Evolutionary conservation across 2,113 vertebrate genomes (phyloP).

Genomic region (Myiopsitta monachus): DNA sequence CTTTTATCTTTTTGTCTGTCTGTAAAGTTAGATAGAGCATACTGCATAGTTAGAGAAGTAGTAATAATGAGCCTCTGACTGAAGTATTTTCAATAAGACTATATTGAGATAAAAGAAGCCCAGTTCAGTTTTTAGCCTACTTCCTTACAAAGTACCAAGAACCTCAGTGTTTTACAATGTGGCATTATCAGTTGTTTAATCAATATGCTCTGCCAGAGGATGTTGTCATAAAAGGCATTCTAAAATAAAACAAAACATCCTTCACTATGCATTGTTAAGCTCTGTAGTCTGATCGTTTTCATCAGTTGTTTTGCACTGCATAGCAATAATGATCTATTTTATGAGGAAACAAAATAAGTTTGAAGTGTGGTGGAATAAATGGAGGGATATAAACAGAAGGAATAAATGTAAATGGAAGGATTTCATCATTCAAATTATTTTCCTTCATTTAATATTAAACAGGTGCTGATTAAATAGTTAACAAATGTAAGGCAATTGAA

Average conservation of each 20-base stretch:
- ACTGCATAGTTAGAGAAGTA: background rate
- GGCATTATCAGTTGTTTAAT: conserved; percentile 14
- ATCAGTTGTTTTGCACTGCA: background rate
- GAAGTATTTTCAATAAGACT: background rate
- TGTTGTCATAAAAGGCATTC: background rate
- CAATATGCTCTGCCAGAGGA: background rate
- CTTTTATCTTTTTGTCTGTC: background rate
- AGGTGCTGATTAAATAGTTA: background rate
- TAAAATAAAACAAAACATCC: conserved; percentile 19
- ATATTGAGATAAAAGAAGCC: background rate
- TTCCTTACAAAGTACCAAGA: background rate
- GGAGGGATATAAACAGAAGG: too few species aligned
- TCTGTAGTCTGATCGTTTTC: background rate
- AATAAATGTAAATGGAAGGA: too few species aligned
- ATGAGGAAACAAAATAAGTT: background rate
- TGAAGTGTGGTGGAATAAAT: background rate
- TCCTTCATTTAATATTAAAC: background rate
- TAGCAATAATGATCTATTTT: background rate
- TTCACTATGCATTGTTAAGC: background rate
- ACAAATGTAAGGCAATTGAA: background rate
- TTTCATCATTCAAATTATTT: background rate
- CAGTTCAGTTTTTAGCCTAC: background rate
- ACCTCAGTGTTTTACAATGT: background rate
- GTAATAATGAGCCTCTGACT: background rate
- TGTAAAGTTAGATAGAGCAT: background rate